Evolutionary conservation across 2,113 vertebrate genomes (phyloP).

Genomic region (Sinocyclocheilus anshuiensis): DNA sequence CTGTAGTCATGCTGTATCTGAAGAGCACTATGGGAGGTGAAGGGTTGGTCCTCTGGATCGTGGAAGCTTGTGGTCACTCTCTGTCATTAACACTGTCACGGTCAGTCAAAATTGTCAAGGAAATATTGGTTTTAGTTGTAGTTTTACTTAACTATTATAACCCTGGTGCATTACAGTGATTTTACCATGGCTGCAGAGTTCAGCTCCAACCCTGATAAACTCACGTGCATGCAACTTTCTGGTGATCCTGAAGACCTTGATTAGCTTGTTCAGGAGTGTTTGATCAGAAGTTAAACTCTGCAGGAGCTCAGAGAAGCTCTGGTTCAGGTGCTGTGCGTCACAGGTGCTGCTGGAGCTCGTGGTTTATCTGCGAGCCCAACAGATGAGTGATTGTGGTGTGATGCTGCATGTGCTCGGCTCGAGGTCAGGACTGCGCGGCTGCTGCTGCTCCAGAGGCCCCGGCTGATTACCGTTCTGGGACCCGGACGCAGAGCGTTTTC

Average conservation of each 20-base stretch:
- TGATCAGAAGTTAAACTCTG: background rate
- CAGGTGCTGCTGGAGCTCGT: background rate
- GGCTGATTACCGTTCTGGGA: conserved; percentile 76
- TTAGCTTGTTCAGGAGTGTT: background rate
- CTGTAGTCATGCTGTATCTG: conserved; percentile 54
- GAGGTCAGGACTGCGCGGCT: conserved; percentile 65
- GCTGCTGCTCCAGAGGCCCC: conserved; percentile 67
- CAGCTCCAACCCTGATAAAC: no score
- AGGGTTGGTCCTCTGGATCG: background rate
- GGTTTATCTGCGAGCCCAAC: background rate
- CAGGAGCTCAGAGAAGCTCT: background rate
- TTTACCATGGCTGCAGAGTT: no score
- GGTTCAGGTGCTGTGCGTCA: background rate
- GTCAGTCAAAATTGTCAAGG: background rate
- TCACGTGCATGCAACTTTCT: no score
- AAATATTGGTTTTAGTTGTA: no score
- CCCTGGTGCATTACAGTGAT: no score
- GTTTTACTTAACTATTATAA: no score
- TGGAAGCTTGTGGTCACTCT: background rate
- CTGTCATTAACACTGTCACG: background rate
- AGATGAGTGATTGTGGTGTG: conserved; percentile 62
- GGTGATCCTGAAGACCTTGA: background rate
- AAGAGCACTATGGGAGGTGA: background rate
- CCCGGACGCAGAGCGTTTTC: conserved; percentile 75
- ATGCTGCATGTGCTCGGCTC: conserved; percentile 70